These are phyloP conservation scores for Plecotus auritus DNA, from an alignment of 2,113 vertebrate genomes.

Conservation along the genomic window DNA sequence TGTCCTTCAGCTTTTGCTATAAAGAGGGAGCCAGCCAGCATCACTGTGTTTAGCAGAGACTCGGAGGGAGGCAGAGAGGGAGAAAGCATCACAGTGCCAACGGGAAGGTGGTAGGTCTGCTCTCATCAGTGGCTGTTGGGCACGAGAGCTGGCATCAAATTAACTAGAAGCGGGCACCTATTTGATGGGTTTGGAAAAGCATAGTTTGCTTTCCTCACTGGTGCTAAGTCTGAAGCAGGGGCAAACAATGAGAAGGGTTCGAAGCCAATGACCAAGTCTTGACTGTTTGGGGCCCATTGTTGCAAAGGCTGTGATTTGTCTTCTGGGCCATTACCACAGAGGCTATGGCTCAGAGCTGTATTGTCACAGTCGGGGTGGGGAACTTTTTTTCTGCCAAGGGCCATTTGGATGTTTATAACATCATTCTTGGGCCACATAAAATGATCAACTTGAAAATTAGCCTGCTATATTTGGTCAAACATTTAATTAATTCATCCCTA, in stretches of 20 bases:
- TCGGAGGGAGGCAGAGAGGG: background rate
- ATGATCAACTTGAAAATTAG: no score
- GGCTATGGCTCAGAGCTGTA: background rate
- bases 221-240: background rate
- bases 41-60: background rate
- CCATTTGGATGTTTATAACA: no score
- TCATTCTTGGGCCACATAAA: no score
- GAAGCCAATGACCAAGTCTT: background rate
- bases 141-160: background rate
- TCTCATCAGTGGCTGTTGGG: background rate
- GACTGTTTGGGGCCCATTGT: background rate
- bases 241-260: background rate
- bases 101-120: background rate
- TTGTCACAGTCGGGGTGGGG: no score
- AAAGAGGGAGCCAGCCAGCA: background rate
- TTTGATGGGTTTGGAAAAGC: background rate
- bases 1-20: background rate
- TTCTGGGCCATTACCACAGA: background rate
- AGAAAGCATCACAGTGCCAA: background rate
- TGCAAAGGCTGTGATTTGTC: background rate
- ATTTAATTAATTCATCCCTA: no score
- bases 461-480: no score
- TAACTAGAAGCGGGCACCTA: background rate
- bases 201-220: background rate
- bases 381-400: no score